Evolutionary conservation across 2,888 invertebrate species (phyloP), one percentile per base, ranked within the genome.

Genomic region (Parapristionchus giblindavisi): DNA sequence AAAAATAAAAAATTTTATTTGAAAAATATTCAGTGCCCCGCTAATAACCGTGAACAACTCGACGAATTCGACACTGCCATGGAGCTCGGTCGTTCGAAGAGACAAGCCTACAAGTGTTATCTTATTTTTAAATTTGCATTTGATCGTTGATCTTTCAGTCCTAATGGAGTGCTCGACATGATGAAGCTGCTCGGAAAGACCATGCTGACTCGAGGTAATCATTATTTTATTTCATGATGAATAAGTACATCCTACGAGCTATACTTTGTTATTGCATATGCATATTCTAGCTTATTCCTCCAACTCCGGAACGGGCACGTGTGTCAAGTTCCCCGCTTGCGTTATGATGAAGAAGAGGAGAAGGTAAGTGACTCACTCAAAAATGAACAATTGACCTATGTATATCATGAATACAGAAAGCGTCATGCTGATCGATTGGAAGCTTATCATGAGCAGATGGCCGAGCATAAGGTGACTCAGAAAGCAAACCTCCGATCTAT

Each of bases 271-370:
- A 6, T 3, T 27, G 24, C 38, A 38, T 21, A 27, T 40, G 3
- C 5, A 40, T 17, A 54, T 27, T 58, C 24, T 24, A 72, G 72
- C 72, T n/a, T 72, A 72, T 48, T 58, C 72, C 29, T 40, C 34
- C 43, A 72, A 72, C 60, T 72, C 72, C n/a, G 72, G 72, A 0
- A 32, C 79, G 21, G 79, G 78, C 17, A 83, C 81, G 11, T 85
- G 85, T 60, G 76, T 85, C 76, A 83, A 84, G 75, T 85, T 84
- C 79, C 85, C 85, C 0, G 84, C 84, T 1, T 85, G 85, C 76
- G 84, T 85, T 6, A 73, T 85, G 61, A 81, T 83, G 38, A 79
- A 83, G 75, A 84, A 84, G 76, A 79, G 80, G 70, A 74, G 85
- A 68, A 79, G 70, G 70, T 63, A 0, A 11, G 2, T 17, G 5